Conservation (phyloP, 1,140 invertebrate species). For the Bombyx mori region DNA sequence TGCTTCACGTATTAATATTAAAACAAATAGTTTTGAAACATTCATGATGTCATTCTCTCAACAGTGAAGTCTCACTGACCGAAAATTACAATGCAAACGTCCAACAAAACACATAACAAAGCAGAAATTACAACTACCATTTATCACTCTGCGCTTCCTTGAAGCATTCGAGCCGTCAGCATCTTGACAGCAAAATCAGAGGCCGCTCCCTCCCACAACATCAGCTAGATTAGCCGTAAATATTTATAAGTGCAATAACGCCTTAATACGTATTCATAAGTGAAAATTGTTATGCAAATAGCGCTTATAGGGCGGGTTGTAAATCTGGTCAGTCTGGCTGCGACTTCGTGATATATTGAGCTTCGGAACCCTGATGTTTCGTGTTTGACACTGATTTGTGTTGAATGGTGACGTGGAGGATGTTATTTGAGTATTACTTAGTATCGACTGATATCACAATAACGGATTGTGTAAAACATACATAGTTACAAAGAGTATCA, state of each 20-base stretch:
- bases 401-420: conserved; percentile 12
- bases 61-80: background rate
- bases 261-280: conserved; percentile 69
- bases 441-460: too few relatives aligned
- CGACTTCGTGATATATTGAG: conserved; percentile 33
- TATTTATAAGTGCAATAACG: conserved; percentile 66
- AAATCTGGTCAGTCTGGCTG: conserved; percentile 44
- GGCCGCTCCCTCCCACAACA: conserved; percentile 33
- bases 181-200: conserved; percentile 44
- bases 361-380: too few relatives aligned
- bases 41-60: background rate
- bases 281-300: conserved; percentile 71
- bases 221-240: conserved; percentile 42
- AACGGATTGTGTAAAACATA: too few relatives aligned
- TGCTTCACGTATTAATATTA: background rate
- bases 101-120: conserved; percentile 42
- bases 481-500: too few relatives aligned
- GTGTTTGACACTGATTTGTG: conserved; percentile 21
- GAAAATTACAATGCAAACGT: conserved; percentile 9
- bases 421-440: too few relatives aligned
- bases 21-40: background rate
- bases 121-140: conserved; percentile 38
- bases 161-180: conserved; percentile 41
- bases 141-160: conserved; percentile 33
- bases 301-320: conserved; percentile 45